Conservation (phyloP, 2,888 invertebrate genomes). For the Xestoiulus laeticollis region DNA sequence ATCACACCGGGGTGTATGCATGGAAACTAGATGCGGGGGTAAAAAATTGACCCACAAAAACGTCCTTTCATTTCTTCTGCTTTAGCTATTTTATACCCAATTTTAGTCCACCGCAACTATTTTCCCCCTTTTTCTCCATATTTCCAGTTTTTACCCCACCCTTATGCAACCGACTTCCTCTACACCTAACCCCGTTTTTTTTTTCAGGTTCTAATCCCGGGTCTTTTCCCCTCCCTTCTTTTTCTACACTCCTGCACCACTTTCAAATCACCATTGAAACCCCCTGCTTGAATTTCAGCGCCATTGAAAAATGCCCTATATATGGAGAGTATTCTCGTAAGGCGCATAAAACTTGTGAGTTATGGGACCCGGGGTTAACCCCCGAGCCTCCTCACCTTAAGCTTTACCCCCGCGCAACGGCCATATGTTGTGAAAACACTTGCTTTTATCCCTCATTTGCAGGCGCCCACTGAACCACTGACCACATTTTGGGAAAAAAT, state of each 20-base stretch:
- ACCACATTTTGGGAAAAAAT: constrained; percentile 27
- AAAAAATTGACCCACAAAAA: constrained; percentile 29
- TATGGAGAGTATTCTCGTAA: background rate
- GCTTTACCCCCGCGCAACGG: background rate
- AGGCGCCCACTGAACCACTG: constrained; percentile 29
- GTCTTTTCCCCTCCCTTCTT: background rate
- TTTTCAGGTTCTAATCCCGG: background rate
- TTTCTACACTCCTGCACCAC: background rate
- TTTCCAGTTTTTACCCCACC: constrained; percentile 34
- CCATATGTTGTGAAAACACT: constrained; percentile 37
- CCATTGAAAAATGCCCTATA: constrained; percentile 1
- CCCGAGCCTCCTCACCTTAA: constrained; percentile 8
- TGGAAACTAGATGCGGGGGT: constrained; percentile 12
- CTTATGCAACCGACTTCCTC: constrained; percentile 18
- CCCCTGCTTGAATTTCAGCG: constrained; percentile 25
- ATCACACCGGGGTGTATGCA: background rate
- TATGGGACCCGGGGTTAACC: constrained; percentile 37
- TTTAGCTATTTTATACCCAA: constrained; percentile 29
- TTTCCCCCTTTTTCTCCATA: constrained; percentile 18
- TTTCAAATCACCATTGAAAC: background rate
- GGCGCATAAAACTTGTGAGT: constrained; percentile 10
- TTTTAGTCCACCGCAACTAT: constrained; percentile 5
- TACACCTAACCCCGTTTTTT: constrained; percentile 20
- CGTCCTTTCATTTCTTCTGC: constrained; percentile 36
- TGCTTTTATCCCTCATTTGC: constrained; percentile 27